Base-by-base conservation (phyloP, 2,797 vertebrate species). In the Falco cherrug region DNA sequence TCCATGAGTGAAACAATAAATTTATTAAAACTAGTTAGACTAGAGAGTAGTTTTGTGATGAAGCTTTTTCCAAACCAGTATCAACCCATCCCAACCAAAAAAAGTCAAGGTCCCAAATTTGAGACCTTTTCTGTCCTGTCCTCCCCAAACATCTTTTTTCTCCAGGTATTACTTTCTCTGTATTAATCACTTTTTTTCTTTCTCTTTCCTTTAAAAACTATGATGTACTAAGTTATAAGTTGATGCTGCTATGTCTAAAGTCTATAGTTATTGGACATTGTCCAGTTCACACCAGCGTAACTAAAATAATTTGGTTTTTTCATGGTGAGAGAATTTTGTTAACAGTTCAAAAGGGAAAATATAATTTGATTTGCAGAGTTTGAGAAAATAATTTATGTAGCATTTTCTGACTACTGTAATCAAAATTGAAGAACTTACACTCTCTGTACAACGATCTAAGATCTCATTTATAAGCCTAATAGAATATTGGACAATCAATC, bases 401-500 rank as follows among this genome's bases (percentile, higher is more conserved):
- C 53, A 50, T 93, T 79, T 90, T 90, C 60, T 90, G 47, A 78
- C 54, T 78, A 50, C 65, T 69, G 13, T 69, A 97, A 92, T 96
- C 91, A 97, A 85, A 97, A 85, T 1, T 86, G 57, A 94, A 87
- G 56, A 94, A 86, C 67, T 92, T 91, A 51, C 65, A 43, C 33
- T 79, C 89, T 77, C n/a, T 89, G 56, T 39, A 87, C 25, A 56
- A 50, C 79, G 87, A 95, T 92, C 87, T 92, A 91, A 94, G 89
- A 88, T 90, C 67, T 54, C 77, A 92, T 94, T 94, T 96, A 87
- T 95, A 95, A 92, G 51, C 56, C 28, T 87, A 88, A 95, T 78
- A 85, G 88, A 90, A 86, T 88, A 95, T 28, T 94, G 84, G 74
- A 76, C 56, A 89, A 97, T 96, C 69, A 91, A 84, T 97, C 94